Percentiles rank a stretch among this genome's conserved stretches.
These are phyloP conservation scores for Blastobasis lacticolella DNA, from an alignment of 2,888 invertebrate genomes.

Conservation along the genomic window DNA sequence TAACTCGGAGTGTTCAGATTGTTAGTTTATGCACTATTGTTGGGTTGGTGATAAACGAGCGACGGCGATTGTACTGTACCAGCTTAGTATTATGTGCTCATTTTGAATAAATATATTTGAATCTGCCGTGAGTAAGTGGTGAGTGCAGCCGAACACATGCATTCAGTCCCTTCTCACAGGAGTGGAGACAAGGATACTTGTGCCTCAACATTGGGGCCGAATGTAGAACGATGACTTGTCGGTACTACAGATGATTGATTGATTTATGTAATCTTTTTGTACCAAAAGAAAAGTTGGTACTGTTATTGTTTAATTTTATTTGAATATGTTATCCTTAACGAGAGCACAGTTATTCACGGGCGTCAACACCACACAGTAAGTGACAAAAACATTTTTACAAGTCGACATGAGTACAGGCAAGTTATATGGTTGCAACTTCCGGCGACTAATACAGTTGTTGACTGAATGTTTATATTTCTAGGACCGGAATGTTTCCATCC, in stretches of 20 bases:
- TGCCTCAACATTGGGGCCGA: too few relatives aligned
- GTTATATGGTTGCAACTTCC: background rate
- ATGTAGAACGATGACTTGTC: too few relatives aligned
- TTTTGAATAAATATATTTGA: background rate
- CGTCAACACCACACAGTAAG: slow-evolving; percentile 70
- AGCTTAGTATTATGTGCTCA: background rate
- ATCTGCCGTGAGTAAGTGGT: too few relatives aligned
- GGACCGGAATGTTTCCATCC: slow-evolving; percentile 67
- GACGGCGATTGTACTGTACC: background rate
- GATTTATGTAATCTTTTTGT: too few relatives aligned
- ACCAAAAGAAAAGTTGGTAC: too few relatives aligned
- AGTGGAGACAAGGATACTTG: too few relatives aligned
- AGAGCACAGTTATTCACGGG: slow-evolving; percentile 61
- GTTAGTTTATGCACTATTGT: slow-evolving; percentile 23
- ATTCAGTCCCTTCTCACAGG: too few relatives aligned
- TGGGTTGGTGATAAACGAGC: slow-evolving; percentile 18
- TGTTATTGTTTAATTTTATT: background rate
- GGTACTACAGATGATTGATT: too few relatives aligned
- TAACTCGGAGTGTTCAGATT: slow-evolving; percentile 10
- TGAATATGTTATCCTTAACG: slow-evolving; percentile 46
- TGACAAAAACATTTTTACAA: slow-evolving; percentile 11
- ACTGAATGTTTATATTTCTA: slow-evolving; percentile 16
- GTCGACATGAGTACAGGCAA: too few relatives aligned
- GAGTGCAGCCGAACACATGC: too few relatives aligned
- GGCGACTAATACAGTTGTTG: background rate